Base-by-base conservation (phyloP, 1,140 invertebrate species). In the Temnothorax longispinosus region DNA sequence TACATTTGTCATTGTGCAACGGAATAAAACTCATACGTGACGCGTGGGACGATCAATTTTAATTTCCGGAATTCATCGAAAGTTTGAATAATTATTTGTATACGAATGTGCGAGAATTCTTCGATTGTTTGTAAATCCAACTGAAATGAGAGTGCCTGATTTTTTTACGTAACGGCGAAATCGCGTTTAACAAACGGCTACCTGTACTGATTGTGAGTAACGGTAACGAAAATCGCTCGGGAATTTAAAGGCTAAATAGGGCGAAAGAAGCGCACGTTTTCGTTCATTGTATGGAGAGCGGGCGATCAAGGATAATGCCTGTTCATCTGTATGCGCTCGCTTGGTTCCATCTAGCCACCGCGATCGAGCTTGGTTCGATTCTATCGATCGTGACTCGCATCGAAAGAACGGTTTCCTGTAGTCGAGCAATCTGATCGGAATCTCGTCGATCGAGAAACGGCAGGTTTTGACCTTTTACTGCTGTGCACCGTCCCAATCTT, bases 371-470 rank as follows among this genome's bases (percentile, higher is more conserved):
- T 32, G 38, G 62, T 50, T 64, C 74, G 84, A 85, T 78, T 32
- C 84, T 47, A 86, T 86, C 74, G 84, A 86, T 81, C 84, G 84
- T 86, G 84, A 86, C 84, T 81, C 54, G 84, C 84, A 86, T 86
- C 50, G 84, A 67, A 69, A 86, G 44, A 86, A 67, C 50, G 38
- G 62, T 80, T 86, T 80, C 76, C 84, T 69, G 80, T 38, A 84
- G 80, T 86, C 62, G 62, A 67, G 76, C 75, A 86, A 86, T 86
- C 84, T 80, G 75, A 86, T 86, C 62, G 62, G 76, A 86, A 86
- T 86, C 76, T 81, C 76, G 76, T 69, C 60, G 84, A 60, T 81
- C 64, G 84, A 80, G 13, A 82, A 32, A n/a, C 67, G 54, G 80
- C 65, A 72, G 27, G 41, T 62, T 84, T 84, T 74, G 69, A 84